A percentile compares a stretch with the other conserved stretches of the same genome.
Evolutionary conservation across 2,888 invertebrate species (phyloP).

Genomic region (Tipula lateralis): DNA sequence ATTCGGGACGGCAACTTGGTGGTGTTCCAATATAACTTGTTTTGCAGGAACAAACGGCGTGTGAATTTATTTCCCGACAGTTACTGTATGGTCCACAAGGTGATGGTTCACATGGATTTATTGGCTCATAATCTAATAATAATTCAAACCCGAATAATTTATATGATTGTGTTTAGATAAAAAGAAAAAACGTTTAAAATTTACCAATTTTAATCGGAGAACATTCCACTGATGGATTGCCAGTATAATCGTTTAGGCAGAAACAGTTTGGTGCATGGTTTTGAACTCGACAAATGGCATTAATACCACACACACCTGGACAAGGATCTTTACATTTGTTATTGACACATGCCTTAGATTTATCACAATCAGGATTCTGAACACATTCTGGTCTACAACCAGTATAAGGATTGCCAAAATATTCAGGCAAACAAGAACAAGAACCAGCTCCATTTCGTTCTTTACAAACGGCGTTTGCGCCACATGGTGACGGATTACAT

Average conservation of each 20-base stretch:
- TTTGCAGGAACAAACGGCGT: slow-evolving; percentile 60
- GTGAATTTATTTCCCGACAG: slow-evolving; percentile 58
- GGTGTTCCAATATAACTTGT: slow-evolving; percentile 61
- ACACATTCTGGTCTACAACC: slow-evolving; percentile 79
- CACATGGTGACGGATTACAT: slow-evolving; percentile 75
- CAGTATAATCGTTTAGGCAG: slow-evolving; percentile 66
- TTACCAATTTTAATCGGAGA: slow-evolving; percentile 42
- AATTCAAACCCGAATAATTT: too few relatives aligned
- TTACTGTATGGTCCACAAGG: slow-evolving; percentile 64
- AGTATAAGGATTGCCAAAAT: slow-evolving; percentile 71
- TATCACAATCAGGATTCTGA: slow-evolving; percentile 69
- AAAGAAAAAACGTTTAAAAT: neutral
- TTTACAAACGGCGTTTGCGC: slow-evolving; percentile 71
- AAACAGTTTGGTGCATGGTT: slow-evolving; percentile 74
- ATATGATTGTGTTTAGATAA: too few relatives aligned
- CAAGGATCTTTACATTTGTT: slow-evolving; percentile 77
- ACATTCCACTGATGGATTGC: slow-evolving; percentile 67
- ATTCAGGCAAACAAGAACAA: slow-evolving; percentile 68
- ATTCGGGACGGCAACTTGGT: slow-evolving; percentile 61
- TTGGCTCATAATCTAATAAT: neutral
- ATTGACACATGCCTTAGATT: slow-evolving; percentile 66
- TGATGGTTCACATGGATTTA: slow-evolving; percentile 55
- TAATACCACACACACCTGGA: slow-evolving; percentile 69
- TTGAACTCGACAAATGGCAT: slow-evolving; percentile 68
- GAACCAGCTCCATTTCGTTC: slow-evolving; percentile 70